Base-by-base conservation (phyloP, 2,113 vertebrate genomes). In the Mirza zaza region DNA sequence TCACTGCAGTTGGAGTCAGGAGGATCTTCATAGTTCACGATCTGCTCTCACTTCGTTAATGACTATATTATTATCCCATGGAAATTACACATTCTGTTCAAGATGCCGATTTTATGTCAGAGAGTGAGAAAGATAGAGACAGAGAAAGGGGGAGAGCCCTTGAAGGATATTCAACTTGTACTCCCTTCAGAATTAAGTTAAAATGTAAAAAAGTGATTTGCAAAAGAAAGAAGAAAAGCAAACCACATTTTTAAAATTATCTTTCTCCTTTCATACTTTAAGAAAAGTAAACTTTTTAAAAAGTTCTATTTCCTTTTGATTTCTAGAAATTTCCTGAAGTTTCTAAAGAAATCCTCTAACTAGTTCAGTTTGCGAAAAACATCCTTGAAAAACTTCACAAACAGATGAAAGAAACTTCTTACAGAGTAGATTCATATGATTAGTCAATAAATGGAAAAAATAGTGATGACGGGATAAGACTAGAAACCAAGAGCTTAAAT, bases 401-500 rank as follows among this genome's bases (percentile, higher is more conserved):
- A 86, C 12, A 45, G 5, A 52, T 86, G n/a, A 57, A 84, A 90
- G 39, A 91, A 87, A 77, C 23, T 90, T 76, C 50, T 92, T 68
- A 77, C 17, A 79, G 63, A 96, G 63, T 57, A 81, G 36, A 71
- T 83, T 87, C 42, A 80, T 87, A 70, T 91, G 67, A 88, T 97
- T 86, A 73, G 59, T 61, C 34, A 82, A 91, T 50, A 94, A 91
- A 75, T 55, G 59, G 29, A 86, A 82, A 76, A 97, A 84, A 91
- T 61, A 61, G 18, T 68, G 57, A 59, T 91, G 88, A 80, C 1
- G 61, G 73, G 94, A 90, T 55, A 32, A 79, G 12, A 39, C 89
- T 95, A 57, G 48, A 93, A 97, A 93, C 61, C 39, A 77, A 73
- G 25, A 94, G n/a, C 50, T 93, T 70, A 88, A 91, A 81, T 17